These are phyloP conservation scores for Frankliniella intonsa DNA, from an alignment of 2,888 invertebrate genomes.

Conservation along the genomic window DNA sequence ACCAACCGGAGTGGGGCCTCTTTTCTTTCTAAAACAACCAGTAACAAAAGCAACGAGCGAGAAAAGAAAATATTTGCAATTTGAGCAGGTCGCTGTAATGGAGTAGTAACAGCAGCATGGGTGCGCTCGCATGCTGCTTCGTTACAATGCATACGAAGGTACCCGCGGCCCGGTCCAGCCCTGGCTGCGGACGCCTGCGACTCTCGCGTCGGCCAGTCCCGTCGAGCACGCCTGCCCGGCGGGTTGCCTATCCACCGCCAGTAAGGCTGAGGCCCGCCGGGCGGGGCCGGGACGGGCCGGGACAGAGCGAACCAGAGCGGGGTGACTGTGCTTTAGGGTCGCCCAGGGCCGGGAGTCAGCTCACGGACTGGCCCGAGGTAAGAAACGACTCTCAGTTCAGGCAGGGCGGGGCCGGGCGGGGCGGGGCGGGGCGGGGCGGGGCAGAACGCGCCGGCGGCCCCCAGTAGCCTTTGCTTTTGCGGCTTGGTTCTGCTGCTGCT, in stretches of 20 bases:
- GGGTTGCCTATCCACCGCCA: background rate
- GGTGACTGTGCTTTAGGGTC: background rate
- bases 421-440: background rate
- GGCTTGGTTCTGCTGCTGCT: background rate
- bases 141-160: too few relatives aligned
- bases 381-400: background rate
- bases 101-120: too few relatives aligned
- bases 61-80: too few relatives aligned
- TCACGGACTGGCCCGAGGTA: background rate
- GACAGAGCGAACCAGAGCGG: too few relatives aligned
- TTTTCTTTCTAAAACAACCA: too few relatives aligned
- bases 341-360: background rate
- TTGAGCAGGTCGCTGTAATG: too few relatives aligned
- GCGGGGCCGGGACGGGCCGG: too few relatives aligned
- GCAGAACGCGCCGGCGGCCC: background rate
- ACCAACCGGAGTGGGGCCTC: too few relatives aligned
- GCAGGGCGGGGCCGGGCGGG: background rate
- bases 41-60: too few relatives aligned
- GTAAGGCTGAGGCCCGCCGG: background rate
- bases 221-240: background rate
- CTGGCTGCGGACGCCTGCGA: background rate
- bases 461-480: constrained; percentile 7
- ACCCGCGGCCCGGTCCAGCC: too few relatives aligned
- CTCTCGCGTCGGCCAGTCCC: background rate
- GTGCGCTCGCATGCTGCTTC: too few relatives aligned